Evolutionary conservation across 2,113 vertebrate genomes (phyloP).

Genomic region (Psammodynastes pulverulentus): DNA sequence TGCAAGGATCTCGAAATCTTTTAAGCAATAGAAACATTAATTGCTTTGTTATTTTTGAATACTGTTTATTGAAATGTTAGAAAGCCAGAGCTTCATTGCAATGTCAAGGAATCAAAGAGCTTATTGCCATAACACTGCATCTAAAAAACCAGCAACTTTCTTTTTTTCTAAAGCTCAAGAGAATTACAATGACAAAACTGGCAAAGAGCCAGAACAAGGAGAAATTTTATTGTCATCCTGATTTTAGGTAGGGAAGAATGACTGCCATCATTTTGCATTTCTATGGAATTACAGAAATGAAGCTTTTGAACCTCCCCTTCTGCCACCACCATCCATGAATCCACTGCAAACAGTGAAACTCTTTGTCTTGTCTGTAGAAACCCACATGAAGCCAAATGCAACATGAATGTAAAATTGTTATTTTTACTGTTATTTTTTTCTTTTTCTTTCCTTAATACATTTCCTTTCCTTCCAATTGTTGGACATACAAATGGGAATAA

Average conservation of each 20-base stretch:
- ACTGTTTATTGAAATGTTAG: background rate
- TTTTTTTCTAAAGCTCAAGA: background rate
- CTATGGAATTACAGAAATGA: constrained; percentile 12
- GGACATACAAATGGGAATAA: background rate
- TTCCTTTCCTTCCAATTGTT: background rate
- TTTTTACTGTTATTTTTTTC: background rate
- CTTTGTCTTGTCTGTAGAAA: background rate
- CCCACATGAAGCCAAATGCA: background rate
- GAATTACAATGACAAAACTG: constrained; percentile 2
- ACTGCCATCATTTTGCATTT: constrained; percentile 21
- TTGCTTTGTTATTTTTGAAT: background rate
- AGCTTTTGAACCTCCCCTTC: accelerated
- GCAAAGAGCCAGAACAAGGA: background rate
- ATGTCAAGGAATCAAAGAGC: background rate
- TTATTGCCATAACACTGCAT: background rate
- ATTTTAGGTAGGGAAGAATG: constrained; percentile 27
- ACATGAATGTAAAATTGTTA: background rate
- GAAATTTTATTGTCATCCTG: background rate
- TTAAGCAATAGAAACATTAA: background rate
- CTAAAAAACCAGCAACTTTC: background rate
- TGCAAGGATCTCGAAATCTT: background rate
- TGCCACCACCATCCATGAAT: background rate
- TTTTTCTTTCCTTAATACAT: background rate
- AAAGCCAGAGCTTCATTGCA: background rate
- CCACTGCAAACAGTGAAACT: background rate